Evolutionary conservation across 2,888 invertebrate genomes (phyloP), one percentile per base, ranked within the genome.

Genomic region (Drosophila quinaria): DNA sequence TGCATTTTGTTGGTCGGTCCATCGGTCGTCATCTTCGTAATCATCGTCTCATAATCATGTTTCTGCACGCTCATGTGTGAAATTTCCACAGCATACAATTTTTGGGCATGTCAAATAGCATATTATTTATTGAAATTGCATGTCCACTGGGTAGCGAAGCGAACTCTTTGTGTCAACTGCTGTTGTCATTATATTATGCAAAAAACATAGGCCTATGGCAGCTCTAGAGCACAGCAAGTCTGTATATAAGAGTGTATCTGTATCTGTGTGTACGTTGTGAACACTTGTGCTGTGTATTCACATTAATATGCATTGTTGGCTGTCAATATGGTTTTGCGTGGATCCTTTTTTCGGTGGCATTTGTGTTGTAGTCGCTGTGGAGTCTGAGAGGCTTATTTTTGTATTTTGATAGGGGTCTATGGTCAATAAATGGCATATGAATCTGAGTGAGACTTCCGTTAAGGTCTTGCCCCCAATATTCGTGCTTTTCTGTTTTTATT

Each of bases 231-330:
- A 19, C 5, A 42, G 13, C 17, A 13, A 8, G 44, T 19, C 22
- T 44, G 8, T 44, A 39, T 37, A n/a, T n/a, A 0, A n/a, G 39
- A n/a, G n/a, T 5, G 19, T 22, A 13, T 44, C 11, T 8, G 8
- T 13, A 13, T 22, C 11, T 13, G 13, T 22, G 13, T 13, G 9
- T 13, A 8, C 25, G 22, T 8, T 8, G 19, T 33, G 33, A 13
- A 11, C 19, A 31, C 17, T 37, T 37, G 22, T 15, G 52, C 64
- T 50, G 70, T 50, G 51, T 65, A 62, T 49, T 65, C 76, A 70
- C 76, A 88, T 88, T 88, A 87, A 72, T 86, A 87, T 87, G 81
- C 86, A 79, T 79, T 71, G 75, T 75, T 77, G 82, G 70, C 77
- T 79, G 79, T 82, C 82, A 86, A 86, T 88, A 78, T 75, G 84